These are phyloP conservation scores for Vimba vimba DNA, from an alignment of 2,113 vertebrate species.

Conservation along the genomic window DNA sequence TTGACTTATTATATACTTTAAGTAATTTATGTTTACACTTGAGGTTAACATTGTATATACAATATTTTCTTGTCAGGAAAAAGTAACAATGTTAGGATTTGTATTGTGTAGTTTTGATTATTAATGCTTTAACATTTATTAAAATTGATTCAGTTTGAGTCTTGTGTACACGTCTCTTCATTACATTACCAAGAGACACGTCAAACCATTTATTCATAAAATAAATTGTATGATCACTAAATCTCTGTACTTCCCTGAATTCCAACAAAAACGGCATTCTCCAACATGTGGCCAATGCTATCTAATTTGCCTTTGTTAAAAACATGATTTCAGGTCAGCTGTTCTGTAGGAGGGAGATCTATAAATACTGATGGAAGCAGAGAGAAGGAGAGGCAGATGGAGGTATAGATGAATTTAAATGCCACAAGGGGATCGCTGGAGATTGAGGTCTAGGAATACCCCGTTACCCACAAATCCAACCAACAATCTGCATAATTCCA, in stretches of 20 bases:
- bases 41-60: too few relatives aligned
- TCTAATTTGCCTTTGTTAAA: slow-evolving; percentile 25
- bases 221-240: neutral
- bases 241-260: neutral
- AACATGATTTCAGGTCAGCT: slow-evolving; percentile 50
- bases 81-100: neutral
- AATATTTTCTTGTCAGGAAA: too few relatives aligned
- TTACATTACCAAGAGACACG: neutral
- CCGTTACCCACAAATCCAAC: neutral
- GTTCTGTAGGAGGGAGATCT: slow-evolving; percentile 44
- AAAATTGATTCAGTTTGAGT: neutral
- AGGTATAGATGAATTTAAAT: slow-evolving; percentile 25
- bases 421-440: neutral
- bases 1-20: too few relatives aligned
- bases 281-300: neutral
- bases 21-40: too few relatives aligned
- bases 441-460: neutral
- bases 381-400: slow-evolving; percentile 19
- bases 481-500: slow-evolving; percentile 10
- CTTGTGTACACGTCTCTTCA: neutral
- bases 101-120: neutral
- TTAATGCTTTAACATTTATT: neutral
- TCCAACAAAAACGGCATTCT: neutral
- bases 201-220: neutral
- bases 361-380: slow-evolving; percentile 37